Base-by-base conservation (phyloP, 2,888 invertebrate genomes). In the Ptychoptera contaminata region DNA sequence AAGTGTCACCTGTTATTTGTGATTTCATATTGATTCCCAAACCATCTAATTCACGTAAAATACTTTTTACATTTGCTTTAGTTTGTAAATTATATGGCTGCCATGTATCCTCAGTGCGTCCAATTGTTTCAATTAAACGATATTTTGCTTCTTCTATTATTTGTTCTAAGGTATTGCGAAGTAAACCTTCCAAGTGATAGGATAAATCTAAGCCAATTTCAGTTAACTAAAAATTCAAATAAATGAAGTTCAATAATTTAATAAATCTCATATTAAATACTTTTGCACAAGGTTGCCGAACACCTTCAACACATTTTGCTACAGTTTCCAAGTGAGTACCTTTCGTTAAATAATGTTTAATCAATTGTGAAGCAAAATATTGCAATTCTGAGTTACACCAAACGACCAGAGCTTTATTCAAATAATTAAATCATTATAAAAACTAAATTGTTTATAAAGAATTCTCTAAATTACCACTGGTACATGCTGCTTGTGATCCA, bases 381-480 rank as follows among this genome's bases (percentile, higher is more conserved):
- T 80, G 79, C 46, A 88, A 67, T 67, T 90, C 87, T 51, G 77
- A 74, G 56, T 86, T 86, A 51, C 86, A 82, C 96, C 96, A 96
- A 6, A 92, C 85, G 49, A 92, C 77, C 52, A 93, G 81, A 44
- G 81, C 84, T 79, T 61, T 35, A 61, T 59, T 42, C 14, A 23
- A 38, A 12, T 47, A 40, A n/a, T n/a, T n/a, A n/a, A n/a, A n/a
- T 23, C 7, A 7, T 23, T 23, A 23, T 23, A 23, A 23, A 23
- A 23, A 5, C 7, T 7, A 23, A 7, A 5, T 3, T 23, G 23
- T 3, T 5, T 38, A 16, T 14, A 34, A 37, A 23, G 23, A 50
- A 41, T 38, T 34, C 55, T 60, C n/a, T n/a, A n/a, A n/a, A n/a
- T 60, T 62, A 82, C 82, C 79, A 52, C 83, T 82, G 41, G 77